phyloP scores from a whole-genome alignment of 2,888 invertebrate species.

The Andrena fulva region DNA sequence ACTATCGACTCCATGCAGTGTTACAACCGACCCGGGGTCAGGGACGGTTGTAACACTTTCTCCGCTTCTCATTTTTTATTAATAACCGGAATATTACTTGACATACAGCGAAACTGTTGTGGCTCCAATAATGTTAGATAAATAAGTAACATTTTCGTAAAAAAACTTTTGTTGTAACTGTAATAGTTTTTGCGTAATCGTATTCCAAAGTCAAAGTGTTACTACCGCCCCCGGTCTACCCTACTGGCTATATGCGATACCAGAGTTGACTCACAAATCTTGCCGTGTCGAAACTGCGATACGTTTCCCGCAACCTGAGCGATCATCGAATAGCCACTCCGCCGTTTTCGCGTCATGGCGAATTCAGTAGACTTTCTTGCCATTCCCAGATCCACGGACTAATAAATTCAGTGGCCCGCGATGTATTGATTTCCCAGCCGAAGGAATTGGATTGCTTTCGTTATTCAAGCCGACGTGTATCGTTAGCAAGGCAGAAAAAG shows the following conservation, averaged over 20 bases:
- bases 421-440: conserved; percentile 25
- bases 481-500: conserved; percentile 20
- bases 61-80: too few relatives aligned
- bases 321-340: background rate
- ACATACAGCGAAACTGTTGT: too few relatives aligned
- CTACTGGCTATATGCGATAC: background rate
- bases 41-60: too few relatives aligned
- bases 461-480: conserved; percentile 2
- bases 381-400: conserved; percentile 15
- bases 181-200: too few relatives aligned
- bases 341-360: background rate
- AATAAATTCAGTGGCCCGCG: conserved; percentile 20
- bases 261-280: background rate
- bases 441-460: conserved; percentile 14
- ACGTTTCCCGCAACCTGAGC: background rate
- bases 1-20: too few relatives aligned
- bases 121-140: too few relatives aligned
- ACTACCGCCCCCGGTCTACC: too few relatives aligned
- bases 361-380: conserved; percentile 13
- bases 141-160: too few relatives aligned
- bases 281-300: background rate
- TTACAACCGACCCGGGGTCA: too few relatives aligned
- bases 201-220: too few relatives aligned
- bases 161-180: too few relatives aligned
- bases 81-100: too few relatives aligned